A percentile compares a stretch with the other conserved stretches of the same genome.
phyloP scores from a whole-genome alignment of 2,797 vertebrate genomes.

The Gobio occitaniae region DNA sequence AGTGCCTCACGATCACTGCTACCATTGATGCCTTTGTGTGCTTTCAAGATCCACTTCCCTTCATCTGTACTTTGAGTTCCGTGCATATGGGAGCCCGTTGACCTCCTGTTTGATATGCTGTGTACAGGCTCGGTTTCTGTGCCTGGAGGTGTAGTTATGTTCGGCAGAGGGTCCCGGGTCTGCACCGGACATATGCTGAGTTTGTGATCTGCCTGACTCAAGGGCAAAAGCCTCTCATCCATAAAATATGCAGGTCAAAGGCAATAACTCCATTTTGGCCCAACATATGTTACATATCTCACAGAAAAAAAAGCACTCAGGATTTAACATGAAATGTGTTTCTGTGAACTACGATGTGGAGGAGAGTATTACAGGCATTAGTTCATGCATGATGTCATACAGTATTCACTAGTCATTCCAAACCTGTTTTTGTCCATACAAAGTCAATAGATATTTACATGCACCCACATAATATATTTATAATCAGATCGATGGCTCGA shows the following conservation, averaged over 20 bases:
- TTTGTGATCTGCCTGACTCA: slow-evolving; percentile 59
- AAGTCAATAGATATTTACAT: neutral
- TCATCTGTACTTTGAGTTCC: slow-evolving; percentile 36
- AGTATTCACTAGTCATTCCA: too few species aligned
- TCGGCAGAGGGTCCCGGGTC: slow-evolving; percentile 51
- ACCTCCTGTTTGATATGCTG: slow-evolving; percentile 53
- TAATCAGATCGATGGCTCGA: neutral
- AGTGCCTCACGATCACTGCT: neutral
- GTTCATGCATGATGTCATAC: neutral
- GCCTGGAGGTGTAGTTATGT: slow-evolving; percentile 52
- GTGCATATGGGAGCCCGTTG: slow-evolving; percentile 48
- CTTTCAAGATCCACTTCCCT: slow-evolving; percentile 43
- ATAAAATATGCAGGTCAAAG: slow-evolving; percentile 64
- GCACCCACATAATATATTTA: neutral
- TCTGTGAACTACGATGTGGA: neutral
- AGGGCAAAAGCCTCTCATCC: slow-evolving; percentile 57
- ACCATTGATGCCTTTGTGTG: slow-evolving; percentile 15
- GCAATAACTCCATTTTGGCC: slow-evolving; percentile 48
- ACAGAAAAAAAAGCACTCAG: slow-evolving; percentile 14
- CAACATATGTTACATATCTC: slow-evolving; percentile 49
- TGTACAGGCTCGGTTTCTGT: slow-evolving; percentile 27
- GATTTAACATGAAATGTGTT: slow-evolving; percentile 26
- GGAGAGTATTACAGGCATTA: neutral
- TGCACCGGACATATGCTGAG: slow-evolving; percentile 64
- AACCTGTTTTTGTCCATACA: neutral